These are phyloP conservation scores for Axis porcinus DNA, from an alignment of 2,113 vertebrate genomes.

Conservation along the genomic window DNA sequence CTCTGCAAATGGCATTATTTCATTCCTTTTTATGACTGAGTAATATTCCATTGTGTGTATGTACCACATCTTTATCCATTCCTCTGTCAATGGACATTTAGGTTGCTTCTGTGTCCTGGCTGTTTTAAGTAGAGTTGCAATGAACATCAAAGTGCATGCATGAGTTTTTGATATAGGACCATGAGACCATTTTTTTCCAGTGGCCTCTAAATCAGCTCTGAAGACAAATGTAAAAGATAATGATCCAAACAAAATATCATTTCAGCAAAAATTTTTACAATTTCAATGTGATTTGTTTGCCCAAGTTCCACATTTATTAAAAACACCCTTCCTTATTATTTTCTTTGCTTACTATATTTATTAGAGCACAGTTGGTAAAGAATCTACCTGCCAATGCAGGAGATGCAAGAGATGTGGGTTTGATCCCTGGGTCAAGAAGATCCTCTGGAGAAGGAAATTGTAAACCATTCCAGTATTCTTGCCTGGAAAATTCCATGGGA, in stretches of 20 bases:
- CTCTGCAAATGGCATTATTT: not conserved
- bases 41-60: not conserved
- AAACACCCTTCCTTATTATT: not conserved
- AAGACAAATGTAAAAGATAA: not conserved
- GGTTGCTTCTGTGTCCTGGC: not conserved
- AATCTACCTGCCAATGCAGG: not conserved
- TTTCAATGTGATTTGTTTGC: not conserved
- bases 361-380: not conserved
- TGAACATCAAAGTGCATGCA: not conserved
- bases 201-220: not conserved
- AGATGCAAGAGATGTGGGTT: not conserved
- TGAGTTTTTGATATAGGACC: not conserved
- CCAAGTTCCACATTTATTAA: not conserved
- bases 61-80: not conserved
- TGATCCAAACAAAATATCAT: not conserved
- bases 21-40: not conserved
- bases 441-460: not conserved
- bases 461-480: not conserved
- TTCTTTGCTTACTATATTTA: not conserved
- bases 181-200: not conserved
- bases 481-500: not conserved
- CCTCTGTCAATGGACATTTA: not conserved
- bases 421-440: not conserved
- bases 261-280: not conserved
- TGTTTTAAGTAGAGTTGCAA: not conserved